A percentile compares a stretch with the other conserved stretches of the same genome.
Conservation (phyloP, 2,113 vertebrate species). For the Proterorhinus semilunaris region DNA sequence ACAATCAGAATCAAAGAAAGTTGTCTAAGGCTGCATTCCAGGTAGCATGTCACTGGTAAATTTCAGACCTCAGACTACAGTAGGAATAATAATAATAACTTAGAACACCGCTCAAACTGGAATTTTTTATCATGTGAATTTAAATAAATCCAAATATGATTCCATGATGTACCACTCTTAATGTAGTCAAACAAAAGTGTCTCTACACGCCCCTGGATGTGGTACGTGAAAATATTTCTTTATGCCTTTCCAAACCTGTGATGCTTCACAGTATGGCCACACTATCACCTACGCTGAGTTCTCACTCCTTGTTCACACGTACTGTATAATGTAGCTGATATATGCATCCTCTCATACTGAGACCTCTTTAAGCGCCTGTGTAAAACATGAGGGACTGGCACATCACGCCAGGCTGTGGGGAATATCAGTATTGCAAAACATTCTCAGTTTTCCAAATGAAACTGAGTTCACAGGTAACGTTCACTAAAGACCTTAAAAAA, state of each 20-base stretch:
- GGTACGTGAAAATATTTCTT: conserved; percentile 36
- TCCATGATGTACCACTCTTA: too few relatives aligned
- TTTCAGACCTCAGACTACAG: too few relatives aligned
- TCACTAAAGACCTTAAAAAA: conserved; percentile 65
- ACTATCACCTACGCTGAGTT: conserved; percentile 43
- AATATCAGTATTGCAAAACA: conserved; percentile 52
- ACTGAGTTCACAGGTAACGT: conserved; percentile 60
- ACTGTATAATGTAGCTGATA: conserved; percentile 14
- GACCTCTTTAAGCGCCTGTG: conserved; percentile 9
- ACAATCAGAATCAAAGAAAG: too few relatives aligned
- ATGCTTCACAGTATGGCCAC: conserved; percentile 7
- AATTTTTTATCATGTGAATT: too few relatives aligned
- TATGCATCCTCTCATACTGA: conserved; percentile 6
- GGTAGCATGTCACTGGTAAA: too few relatives aligned
- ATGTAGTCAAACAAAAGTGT: too few relatives aligned
- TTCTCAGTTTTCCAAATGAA: conserved; percentile 61
- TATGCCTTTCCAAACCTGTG: conserved; percentile 28
- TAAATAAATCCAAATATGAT: too few relatives aligned
- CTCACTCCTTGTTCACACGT: conserved; percentile 41
- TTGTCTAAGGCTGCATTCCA: too few relatives aligned
- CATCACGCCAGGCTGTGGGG: conserved; percentile 36
- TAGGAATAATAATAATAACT: too few relatives aligned
- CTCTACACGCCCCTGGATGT: neutral
- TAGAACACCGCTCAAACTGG: too few relatives aligned
- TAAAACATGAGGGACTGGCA: neutral